A percentile compares a stretch with the other conserved stretches of the same genome.
Conservation (phyloP, 2,113 vertebrate genomes). For the Balaenoptera acutorostrata region DNA sequence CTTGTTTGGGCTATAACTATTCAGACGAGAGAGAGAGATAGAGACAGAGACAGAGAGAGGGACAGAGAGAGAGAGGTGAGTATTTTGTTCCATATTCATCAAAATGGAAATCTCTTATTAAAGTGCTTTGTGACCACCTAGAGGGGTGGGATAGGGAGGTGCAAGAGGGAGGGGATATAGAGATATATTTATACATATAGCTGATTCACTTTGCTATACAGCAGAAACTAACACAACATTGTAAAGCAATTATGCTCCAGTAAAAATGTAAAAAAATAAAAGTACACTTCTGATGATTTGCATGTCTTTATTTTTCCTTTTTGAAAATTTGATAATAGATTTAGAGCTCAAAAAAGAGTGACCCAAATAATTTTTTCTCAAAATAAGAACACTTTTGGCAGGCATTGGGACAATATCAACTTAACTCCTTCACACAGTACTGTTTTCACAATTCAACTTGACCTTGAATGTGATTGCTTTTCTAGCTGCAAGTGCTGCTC, state of each 20-base stretch:
- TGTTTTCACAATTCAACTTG: constrained; percentile 30
- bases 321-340: neutral
- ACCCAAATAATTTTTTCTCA: neutral
- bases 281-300: neutral
- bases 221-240: too few species aligned
- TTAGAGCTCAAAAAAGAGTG: neutral
- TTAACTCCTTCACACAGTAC: neutral
- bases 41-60: neutral
- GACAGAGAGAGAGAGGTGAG: neutral
- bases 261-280: neutral
- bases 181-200: too few species aligned
- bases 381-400: neutral
- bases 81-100: neutral
- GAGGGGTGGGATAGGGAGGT: too few species aligned
- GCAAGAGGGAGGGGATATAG: too few species aligned
- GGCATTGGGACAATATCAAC: neutral
- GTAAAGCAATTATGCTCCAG: too few species aligned
- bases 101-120: neutral
- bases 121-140: too few species aligned
- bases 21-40: neutral
- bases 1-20: neutral
- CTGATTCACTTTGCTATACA: too few species aligned
- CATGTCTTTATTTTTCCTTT: neutral
- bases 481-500: neutral
- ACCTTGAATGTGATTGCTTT: constrained; percentile 47